phyloP scores from a whole-genome alignment of 2,113 vertebrate species.

The Otocyon megalotis region DNA sequence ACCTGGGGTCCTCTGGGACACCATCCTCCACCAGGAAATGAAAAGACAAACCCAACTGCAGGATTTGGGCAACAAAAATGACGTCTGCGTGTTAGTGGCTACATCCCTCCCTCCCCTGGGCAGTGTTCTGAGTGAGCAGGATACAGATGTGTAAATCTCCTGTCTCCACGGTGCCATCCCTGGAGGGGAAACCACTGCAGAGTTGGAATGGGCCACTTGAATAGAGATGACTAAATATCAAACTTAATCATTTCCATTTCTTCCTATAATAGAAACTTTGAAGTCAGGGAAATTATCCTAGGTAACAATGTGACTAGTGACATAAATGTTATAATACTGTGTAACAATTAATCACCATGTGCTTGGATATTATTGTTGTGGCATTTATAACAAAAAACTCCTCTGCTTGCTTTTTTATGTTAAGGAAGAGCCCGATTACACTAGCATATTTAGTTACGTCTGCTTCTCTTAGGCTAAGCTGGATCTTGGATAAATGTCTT shows the following conservation, averaged over 20 bases:
- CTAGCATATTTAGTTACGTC: constrained; percentile 49
- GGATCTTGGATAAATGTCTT: neutral
- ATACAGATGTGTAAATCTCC: neutral
- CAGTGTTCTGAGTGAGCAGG: neutral
- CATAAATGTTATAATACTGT: neutral
- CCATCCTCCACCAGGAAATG: neutral
- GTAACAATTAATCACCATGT: neutral
- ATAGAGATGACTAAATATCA: neutral
- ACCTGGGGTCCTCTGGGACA: fast-evolving
- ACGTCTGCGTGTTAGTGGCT: neutral
- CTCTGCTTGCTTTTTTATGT: constrained; percentile 4
- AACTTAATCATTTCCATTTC: constrained; percentile 3
- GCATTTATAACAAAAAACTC: neutral
- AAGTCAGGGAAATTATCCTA: neutral
- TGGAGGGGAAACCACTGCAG: neutral
- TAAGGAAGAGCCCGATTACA: neutral
- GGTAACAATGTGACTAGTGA: neutral
- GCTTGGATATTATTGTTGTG: neutral
- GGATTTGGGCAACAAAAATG: neutral
- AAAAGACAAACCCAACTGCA: neutral
- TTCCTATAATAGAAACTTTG: constrained; percentile 1
- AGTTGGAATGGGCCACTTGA: neutral
- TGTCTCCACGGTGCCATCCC: neutral
- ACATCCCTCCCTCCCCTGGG: neutral
- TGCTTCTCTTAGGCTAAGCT: constrained; percentile 2